Evolutionary conservation across 2,888 invertebrate species (phyloP).

Genomic region (Ypsolopha sequella): DNA sequence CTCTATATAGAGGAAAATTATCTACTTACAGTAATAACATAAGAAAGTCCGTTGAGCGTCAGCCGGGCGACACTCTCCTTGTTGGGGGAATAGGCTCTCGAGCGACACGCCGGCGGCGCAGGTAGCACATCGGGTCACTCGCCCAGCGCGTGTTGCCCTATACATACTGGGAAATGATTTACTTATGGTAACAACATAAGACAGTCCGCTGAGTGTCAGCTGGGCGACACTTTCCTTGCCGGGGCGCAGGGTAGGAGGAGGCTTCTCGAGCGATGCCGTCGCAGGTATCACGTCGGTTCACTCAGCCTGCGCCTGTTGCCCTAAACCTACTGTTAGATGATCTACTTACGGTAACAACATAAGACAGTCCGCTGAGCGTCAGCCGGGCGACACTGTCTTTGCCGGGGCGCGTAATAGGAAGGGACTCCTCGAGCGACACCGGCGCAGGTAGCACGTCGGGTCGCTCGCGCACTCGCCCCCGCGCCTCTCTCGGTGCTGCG

Average conservation of each 20-base stretch:
- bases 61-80: too few relatives aligned
- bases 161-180: neutral
- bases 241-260: conserved; percentile 42
- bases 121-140: too few relatives aligned
- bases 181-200: conserved; percentile 84
- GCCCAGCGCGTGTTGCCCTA: too few relatives aligned
- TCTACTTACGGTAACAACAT: conserved; percentile 80
- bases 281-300: conserved; percentile 59
- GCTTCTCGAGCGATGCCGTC: conserved; percentile 50
- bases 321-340: neutral
- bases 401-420: conserved; percentile 57
- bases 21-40: too few relatives aligned
- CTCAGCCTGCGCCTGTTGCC: conserved; percentile 18
- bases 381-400: conserved; percentile 88
- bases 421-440: conserved; percentile 38
- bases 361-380: conserved; percentile 83
- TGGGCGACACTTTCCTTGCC: conserved; percentile 86
- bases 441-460: conserved; percentile 61
- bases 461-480: conserved; percentile 59
- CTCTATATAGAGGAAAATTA: too few relatives aligned
- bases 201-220: conserved; percentile 84
- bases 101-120: too few relatives aligned
- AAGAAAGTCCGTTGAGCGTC: too few relatives aligned
- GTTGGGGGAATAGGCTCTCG: too few relatives aligned
- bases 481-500: conserved; percentile 63